Base-by-base conservation (phyloP, 2,888 invertebrate genomes). In the Himalopsyche tibetana region DNA sequence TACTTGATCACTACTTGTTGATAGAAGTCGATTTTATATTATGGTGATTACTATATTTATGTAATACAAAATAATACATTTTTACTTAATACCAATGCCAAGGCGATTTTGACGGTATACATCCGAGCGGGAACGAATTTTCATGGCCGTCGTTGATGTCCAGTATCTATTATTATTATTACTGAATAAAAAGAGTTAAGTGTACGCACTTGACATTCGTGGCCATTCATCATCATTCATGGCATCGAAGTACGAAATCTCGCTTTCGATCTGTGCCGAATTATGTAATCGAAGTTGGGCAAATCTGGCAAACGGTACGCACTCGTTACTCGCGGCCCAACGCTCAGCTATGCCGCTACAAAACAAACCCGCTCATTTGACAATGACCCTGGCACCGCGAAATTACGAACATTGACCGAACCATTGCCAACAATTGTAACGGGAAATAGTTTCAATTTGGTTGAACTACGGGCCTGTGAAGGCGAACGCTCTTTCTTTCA, bases 201-300 rank as follows among this genome's bases (percentile, higher is more conserved):
- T 19, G 36, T 74, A 36, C 38, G 74, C 74, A 74, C 74, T 74
- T 74, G 74, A 74, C 74, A 36, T 74, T 36, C 38, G 51, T 55
- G 19, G 19, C 9, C 55, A n/a, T 56, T 56, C 38, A 74, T 63
- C 40, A 83, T 8, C 38, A 84, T 84, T 38, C 55, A 80, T 42
- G 36, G 17, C 40, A 55, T 79, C 80, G 55, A 83, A 83, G 55
- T 83, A 83, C 42, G 63, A 45, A 82, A 84, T 87, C 83, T 87
- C 87, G 86, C 87, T 87, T 87, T 87, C 87, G 42, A 84, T 86
- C 84, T 80, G 86, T 84, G 84, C 86, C 84, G 85, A 83, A 87
- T 87, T 85, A 87, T 82, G 85, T 84, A 87, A 87, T 45, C 28
- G 85, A 69, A 82, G 55, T 42, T 74, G 74, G 38, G 38, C 74